Base-by-base conservation (phyloP, 2,797 vertebrate genomes). In the Apogon hyalosoma region DNA sequence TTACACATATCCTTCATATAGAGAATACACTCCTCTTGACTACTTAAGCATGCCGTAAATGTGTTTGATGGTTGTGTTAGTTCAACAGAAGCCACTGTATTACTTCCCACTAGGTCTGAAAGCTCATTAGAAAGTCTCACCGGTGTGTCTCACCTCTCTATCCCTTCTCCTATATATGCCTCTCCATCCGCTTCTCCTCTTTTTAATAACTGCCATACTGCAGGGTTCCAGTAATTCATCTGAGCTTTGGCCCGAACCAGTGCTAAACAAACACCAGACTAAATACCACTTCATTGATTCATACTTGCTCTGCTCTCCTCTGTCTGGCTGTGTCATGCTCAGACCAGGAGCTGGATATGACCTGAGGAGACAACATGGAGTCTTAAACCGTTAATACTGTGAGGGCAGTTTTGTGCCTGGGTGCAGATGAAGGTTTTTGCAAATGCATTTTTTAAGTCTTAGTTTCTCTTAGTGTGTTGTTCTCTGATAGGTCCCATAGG, bases 241-340 rank as follows among this genome's bases (percentile, higher is more conserved):
- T 1, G 0, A 12, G 62, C 49, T 65, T 11, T 1, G 6, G 42
- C 57, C 55, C 39, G 11, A 69, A 63, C 60, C 54, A 51, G 41
- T 18, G 1, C 14, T 18, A 58, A 60, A 67, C 60, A 81, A 82
- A 84, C 69, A 80, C 11, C 57, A 11, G 57, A 65, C 59, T 74
- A 64, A 82, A 84, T 63, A 78, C 63, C 57, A 47, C 47, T 74
- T 62, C 55, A 55, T 6, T 48, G 31, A 60, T 41, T 67, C 41
- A 38, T 52, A 63, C 68, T 51, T 41, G 59, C 60, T 59, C 41
- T 15, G 57, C 33, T 40, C 18, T 41, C n/a, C 16, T 15, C 28
- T 50, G 48, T 72, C 38, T 56, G 69, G 33, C 49, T 49, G 65
- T 65, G 58, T 58, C 41, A 45, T 19, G 21, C 19, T 24, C 43